Evolutionary conservation across 2,888 invertebrate species (phyloP), one percentile per base, ranked within the genome.

Genomic region (Neria commutata): DNA sequence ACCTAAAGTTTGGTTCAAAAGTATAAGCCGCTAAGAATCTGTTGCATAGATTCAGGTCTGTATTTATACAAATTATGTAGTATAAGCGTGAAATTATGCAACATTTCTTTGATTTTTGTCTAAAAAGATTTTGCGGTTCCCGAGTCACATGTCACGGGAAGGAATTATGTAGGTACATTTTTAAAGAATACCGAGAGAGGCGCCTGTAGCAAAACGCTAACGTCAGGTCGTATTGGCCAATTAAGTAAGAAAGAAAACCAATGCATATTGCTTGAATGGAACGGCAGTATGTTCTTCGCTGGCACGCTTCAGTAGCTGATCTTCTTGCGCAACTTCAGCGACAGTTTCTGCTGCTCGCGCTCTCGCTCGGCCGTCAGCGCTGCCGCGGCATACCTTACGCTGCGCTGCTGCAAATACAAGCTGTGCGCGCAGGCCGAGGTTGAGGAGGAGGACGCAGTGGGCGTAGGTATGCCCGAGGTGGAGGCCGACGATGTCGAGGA

Each of bases 311-410:
- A 76, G 67, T 80, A 81, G 72, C 81, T 81, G 58, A 81, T 79
- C 69, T 81, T 81, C 62, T 81, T 81, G 55, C 81, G 78, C 63
- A 81, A 57, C 68, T 81, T 81, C 16, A 78, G 66, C 48, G 73
- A 71, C 58, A 76, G 67, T 58, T 76, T 73, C 54, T 72, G 70
- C 40, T 71, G 75, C 56, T 70, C 72, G 51, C 70, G 71, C 1
- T 71, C 67, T 23, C 68, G 72, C 16, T 67, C 69, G 1, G 70
- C 52, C 45, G 68, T 60, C 47, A 70, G 40, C 33, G 67, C 50
- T 34, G 70, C 54, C 42, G 67, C 29, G 54, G 19, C 24, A 64
- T 3, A 67, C 68, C 29, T 69, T 62, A 68, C 70, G 66, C 24
- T 67, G 60, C 66, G 71, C 50, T 64, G 61, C 50, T 64, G 61